A percentile compares a stretch with the other conserved stretches of the same genome.
These are phyloP conservation scores for Lycaena phlaeas DNA, from an alignment of 2,888 invertebrate genomes.

Conservation along the genomic window DNA sequence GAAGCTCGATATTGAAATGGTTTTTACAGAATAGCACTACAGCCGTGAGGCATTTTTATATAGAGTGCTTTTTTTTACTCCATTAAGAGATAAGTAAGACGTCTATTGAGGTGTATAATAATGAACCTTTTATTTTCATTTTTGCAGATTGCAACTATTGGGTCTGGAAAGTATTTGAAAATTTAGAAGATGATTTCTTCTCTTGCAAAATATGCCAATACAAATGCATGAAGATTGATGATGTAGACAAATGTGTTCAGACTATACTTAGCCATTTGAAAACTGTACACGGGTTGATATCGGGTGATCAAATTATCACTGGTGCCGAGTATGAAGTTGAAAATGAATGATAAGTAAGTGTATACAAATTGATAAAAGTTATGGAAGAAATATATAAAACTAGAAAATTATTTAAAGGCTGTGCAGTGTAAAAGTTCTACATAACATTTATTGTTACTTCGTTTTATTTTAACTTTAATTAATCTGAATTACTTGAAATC, in stretches of 20 bases:
- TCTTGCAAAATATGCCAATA: conserved; percentile 58
- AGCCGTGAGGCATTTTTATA: too few relatives aligned
- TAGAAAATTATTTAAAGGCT: too few relatives aligned
- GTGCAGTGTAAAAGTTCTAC: too few relatives aligned
- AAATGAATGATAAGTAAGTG: neutral
- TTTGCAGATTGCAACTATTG: conserved; percentile 43
- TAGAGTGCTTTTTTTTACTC: too few relatives aligned
- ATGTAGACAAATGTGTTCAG: conserved; percentile 32
- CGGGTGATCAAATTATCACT: conserved; percentile 58
- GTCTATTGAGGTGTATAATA: too few relatives aligned
- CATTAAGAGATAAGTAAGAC: too few relatives aligned
- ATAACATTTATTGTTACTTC: too few relatives aligned
- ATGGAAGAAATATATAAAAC: neutral
- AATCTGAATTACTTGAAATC: too few relatives aligned
- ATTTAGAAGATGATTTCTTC: conserved; percentile 36
- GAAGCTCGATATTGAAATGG: too few relatives aligned
- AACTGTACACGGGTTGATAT: conserved; percentile 50
- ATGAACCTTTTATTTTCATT: too few relatives aligned
- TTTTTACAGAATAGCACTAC: too few relatives aligned
- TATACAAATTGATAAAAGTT: neutral
- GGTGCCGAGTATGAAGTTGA: conserved; percentile 32
- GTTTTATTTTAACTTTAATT: too few relatives aligned
- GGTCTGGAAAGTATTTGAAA: conserved; percentile 62
- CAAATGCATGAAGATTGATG: conserved; percentile 34
- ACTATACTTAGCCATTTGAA: conserved; percentile 45